Evolutionary conservation across 2,888 invertebrate species (phyloP), one percentile per base, ranked within the genome.

Genomic region (Dynastes maya): DNA sequence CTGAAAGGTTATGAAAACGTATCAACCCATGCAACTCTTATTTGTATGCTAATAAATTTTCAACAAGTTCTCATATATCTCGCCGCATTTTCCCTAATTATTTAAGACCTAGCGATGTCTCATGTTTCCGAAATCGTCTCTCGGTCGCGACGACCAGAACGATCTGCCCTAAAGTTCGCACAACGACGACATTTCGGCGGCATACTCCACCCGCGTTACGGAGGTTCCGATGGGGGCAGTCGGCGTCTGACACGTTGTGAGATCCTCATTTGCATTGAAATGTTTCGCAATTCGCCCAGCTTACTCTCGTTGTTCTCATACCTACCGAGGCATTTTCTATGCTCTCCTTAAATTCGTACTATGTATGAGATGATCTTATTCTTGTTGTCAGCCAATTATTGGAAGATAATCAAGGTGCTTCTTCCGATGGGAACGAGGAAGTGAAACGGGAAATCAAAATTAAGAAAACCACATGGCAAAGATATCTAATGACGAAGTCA

Each of bases 221-320:
- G 82, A 81, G 79, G 83, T 79, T 82, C 81, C 82, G 84, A 84
- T 84, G 84, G 84, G 81, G 81, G 83, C 81, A 81, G 81, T 83
- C 84, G 84, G 82, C 83, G 83, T 84, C 83, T 84, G 84, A 83
- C 83, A 83, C 81, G 82, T 82, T 82, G 81, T 84, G 85, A 85
- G 85, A 84, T 82, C 80, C 84, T 86, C 84, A 86, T 86, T 85
- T 85, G 83, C 86, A 86, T 85, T 81, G 84, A 85, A 86, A 85
- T 85, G 86, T 85, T 81, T 83, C 82, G 84, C 84, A 85, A 85
- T 85, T 84, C 85, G 81, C 81, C 83, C 84, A 82, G 84, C 77
- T 80, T 75, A 80, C 80, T 72, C 80, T 79, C 53, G 13, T 63
- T 13, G 32, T 63, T 63, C 29, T 63, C 11, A 63, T 61, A 40